A percentile compares a stretch with the other conserved stretches of the same genome.
Conservation (phyloP, 2,888 invertebrate species). For the Ectropis crepuscularia region DNA sequence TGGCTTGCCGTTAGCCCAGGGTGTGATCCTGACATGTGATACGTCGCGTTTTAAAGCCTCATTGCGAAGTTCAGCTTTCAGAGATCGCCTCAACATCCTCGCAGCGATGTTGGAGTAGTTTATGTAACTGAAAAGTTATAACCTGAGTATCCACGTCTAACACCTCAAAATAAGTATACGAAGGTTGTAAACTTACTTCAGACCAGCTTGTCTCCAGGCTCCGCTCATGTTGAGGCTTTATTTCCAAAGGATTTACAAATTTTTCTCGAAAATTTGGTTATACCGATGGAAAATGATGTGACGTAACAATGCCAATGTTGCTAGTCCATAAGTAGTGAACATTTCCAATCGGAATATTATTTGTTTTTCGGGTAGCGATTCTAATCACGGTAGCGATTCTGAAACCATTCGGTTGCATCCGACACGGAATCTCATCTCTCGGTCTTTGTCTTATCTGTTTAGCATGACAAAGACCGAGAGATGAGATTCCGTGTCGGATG, state of each 20-base stretch:
- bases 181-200: conserved; percentile 87
- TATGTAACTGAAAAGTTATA: conserved; percentile 90
- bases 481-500: no score
- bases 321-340: background rate
- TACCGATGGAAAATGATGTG: background rate
- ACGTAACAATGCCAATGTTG: conserved; percentile 20
- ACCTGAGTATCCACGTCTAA: conserved; percentile 37
- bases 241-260: conserved; percentile 34
- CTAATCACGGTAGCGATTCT: no score
- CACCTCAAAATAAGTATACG: background rate
- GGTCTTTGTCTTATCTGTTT: no score
- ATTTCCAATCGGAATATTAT: no score
- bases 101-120: conserved; percentile 98
- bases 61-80: conserved; percentile 90
- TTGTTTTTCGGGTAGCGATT: no score
- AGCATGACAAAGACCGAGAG: no score
- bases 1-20: conserved; percentile 96
- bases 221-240: conserved; percentile 83
- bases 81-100: conserved; percentile 89
- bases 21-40: conserved; percentile 91
- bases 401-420: no score
- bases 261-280: conserved; percentile 33
- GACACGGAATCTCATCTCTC: no score
- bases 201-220: conserved; percentile 93
- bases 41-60: conserved; percentile 92